phyloP scores from a whole-genome alignment of 1,140 invertebrate genomes.

The Solen grandis region DNA sequence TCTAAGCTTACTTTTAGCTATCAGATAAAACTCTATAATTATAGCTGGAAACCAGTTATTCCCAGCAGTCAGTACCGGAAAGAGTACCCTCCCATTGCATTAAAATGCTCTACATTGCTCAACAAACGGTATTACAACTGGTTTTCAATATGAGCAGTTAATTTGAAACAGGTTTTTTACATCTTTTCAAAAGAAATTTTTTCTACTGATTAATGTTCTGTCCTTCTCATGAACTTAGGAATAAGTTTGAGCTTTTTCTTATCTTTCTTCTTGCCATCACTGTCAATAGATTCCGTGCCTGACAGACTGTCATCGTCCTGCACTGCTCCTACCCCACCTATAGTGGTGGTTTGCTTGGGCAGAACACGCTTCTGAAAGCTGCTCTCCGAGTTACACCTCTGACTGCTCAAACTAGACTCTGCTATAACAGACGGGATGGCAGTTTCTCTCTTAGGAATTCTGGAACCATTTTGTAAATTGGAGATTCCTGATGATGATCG shows the following conservation, averaged over 20 bases:
- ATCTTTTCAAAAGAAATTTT: no score
- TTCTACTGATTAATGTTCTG: no score
- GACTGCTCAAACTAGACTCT: neutral
- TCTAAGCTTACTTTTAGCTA: no score
- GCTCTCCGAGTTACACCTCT: constrained; percentile 31
- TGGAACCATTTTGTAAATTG: constrained; percentile 9
- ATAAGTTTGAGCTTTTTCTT: constrained; percentile 53
- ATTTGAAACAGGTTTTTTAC: no score
- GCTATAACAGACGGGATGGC: neutral
- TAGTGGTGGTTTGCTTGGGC: constrained; percentile 34
- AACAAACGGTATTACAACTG: no score
- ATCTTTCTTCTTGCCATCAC: constrained; percentile 46
- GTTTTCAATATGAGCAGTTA: no score
- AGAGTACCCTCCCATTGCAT: no score
- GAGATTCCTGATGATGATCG: constrained; percentile 12
- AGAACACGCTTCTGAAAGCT: constrained; percentile 29
- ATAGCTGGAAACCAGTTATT: no score
- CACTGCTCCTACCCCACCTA: constrained; percentile 30
- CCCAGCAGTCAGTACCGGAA: no score
- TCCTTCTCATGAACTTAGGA: constrained; percentile 52
- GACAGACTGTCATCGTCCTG: constrained; percentile 50
- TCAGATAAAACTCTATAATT: no score
- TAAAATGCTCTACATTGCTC: no score
- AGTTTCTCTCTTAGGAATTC: constrained; percentile 20
- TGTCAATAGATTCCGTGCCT: constrained; percentile 42